Base-by-base conservation (phyloP, 2,113 vertebrate species). In the Tetrax tetrax region DNA sequence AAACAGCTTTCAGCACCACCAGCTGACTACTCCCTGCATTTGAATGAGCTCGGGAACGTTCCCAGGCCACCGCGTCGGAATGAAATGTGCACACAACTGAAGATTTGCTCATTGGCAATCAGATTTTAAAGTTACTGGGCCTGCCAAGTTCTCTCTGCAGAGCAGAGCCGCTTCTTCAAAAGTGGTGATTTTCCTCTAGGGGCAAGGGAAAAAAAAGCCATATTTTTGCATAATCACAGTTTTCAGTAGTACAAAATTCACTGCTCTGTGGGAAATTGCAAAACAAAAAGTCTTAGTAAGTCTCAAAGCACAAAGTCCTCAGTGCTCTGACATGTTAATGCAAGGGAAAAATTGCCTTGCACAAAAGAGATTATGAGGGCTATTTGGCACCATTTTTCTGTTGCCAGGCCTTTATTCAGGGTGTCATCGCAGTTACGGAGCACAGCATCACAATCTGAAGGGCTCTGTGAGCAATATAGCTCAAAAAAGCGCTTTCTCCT, bases 201-300 rank as follows among this genome's bases (percentile, higher is more conserved):
- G 51, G 41, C 7, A 43, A 51, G 10, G 14, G 14, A 5, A 3
- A 13, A 5, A 38, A 35, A 48, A 35, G 22, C 16, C 14, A 2
- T 71, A 41, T 87, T 96, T 96, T 94, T 97, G 89, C 93, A 85
- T 94, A 83, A 90, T 94, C 87, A 87, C 53, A 54, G 78, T 82
- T 93, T 96, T 80, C 75, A 80, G 75, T 31, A 76, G 33, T 16
- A 90, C 72, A 68, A 79, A 96, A 96, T 76, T 59, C 41, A 72
- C 13, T 6, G 48, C 89, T 90, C 50, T n/a, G 31, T 80, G 87
- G 87, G 89, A 94, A 95, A 95, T 12, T 9, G 64, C 70, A 59
- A 90, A 90, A 72, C 74, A 91, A 94, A 65, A 72, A 50, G 48
- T 64, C 83, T 82, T 48, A 22, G 37, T 61, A 70, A 63, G 41